phyloP scores from a whole-genome alignment of 2,888 invertebrate species.

The Pyralis farinalis region DNA sequence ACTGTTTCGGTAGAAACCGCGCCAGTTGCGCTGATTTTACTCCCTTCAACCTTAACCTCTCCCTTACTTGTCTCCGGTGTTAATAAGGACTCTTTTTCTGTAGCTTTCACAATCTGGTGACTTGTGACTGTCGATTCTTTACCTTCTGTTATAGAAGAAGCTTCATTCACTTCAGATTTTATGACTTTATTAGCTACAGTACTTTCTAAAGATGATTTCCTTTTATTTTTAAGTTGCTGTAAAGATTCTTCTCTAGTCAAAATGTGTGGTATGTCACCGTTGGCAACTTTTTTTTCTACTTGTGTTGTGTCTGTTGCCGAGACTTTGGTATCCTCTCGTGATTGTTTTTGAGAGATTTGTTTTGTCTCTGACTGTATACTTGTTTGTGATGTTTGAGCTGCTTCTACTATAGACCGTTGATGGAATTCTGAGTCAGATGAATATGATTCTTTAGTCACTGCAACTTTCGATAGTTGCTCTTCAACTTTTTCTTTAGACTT shows the following conservation, averaged over 20 bases:
- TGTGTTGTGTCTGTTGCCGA: background rate
- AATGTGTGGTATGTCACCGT: slow-evolving; percentile 11
- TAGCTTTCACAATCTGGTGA: slow-evolving; percentile 39
- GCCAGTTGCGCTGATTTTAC: slow-evolving; percentile 31
- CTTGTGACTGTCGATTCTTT: slow-evolving; percentile 48
- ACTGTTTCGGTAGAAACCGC: slow-evolving; percentile 29
- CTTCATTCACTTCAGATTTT: slow-evolving; percentile 54
- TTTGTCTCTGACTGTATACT: background rate
- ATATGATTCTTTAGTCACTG: slow-evolving; percentile 15
- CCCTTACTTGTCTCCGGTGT: slow-evolving; percentile 15
- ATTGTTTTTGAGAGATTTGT: background rate
- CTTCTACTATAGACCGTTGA: background rate
- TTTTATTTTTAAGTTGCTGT: slow-evolving; percentile 48
- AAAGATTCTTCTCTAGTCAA: slow-evolving; percentile 43
- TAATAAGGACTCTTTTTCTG: slow-evolving; percentile 14
- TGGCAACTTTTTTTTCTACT: slow-evolving; percentile 12
- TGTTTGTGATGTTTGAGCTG: background rate
- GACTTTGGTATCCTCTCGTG: background rate
- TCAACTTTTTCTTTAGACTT: slow-evolving; percentile 6
- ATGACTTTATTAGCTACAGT: slow-evolving; percentile 56
- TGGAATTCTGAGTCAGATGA: slow-evolving; percentile 12
- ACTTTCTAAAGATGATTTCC: slow-evolving; percentile 61
- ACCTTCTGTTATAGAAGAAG: slow-evolving; percentile 40
- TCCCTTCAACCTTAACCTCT: slow-evolving; percentile 30
- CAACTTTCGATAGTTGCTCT: slow-evolving; percentile 28